Evolutionary conservation across 2,888 invertebrate genomes (phyloP), one percentile per base, ranked within the genome.

Genomic region (Thysanoteuthis rhombus): DNA sequence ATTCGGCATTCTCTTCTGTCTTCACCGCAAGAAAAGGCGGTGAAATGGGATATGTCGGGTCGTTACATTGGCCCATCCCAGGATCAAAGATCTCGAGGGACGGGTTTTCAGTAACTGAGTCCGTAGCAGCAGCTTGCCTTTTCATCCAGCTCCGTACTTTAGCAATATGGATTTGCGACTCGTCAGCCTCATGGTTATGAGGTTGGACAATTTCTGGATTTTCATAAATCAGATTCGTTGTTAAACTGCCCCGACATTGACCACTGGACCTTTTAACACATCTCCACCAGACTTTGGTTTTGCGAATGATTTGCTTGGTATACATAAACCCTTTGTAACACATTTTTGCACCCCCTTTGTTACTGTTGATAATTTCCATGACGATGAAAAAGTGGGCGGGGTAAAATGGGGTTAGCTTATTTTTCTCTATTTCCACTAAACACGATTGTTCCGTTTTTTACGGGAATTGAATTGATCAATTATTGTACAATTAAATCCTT

Each of bases 301-400:
- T 91, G 6, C 91, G 39, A 12, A 22, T 91, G 3, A 91, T 22
- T 28, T 91, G 91, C 39, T 39, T 91, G 8, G 91, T 91, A 42
- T 91, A 91, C 91, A 91, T 91, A 16, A 32, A n/a, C 28, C 91
- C 91, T 39, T 91, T 10, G 19, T 40, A 91, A n/a, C 91, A 91
- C 8, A 91, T 22, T n/a, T 91, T 42, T n/a, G 91, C 91, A 38
- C 91, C 91, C 10, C 91, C 91, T n/a, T 91, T 42, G 39, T 91
- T 91, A 91, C 91, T 91, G 75, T 75, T n/a, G 10, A 75, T 75
- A 75, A 75, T 75, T 75, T 75, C 75, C 75, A 75, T 75, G 52
- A 25, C 25, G 52, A 22, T 25, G 52, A 3, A 19, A 19, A 19
- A 16, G 6, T 16, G 45, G 0, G 5, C 4, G 52, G 5, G 52